Evolutionary conservation across 2,113 vertebrate species (phyloP).

Genomic region (Theristicus caerulescens): DNA sequence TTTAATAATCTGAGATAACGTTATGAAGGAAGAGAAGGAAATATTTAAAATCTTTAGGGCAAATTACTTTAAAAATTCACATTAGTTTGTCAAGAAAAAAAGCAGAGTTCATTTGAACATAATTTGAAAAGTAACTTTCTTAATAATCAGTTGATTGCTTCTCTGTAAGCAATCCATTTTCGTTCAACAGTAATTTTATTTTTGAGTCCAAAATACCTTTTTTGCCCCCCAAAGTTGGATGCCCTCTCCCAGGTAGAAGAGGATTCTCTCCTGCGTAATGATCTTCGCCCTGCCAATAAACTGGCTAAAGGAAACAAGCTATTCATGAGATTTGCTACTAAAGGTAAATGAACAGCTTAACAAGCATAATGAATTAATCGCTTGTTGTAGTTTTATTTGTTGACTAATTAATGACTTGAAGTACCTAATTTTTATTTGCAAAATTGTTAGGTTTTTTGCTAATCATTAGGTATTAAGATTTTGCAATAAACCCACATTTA

Average conservation of each 20-base stretch:
- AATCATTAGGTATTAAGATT: neutral
- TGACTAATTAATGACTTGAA: neutral
- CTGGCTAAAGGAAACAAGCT: slow-evolving; percentile 93
- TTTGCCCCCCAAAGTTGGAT: slow-evolving; percentile 77
- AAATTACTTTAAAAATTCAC: neutral
- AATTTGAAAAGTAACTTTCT: neutral
- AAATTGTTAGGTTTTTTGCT: neutral
- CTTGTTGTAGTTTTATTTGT: neutral
- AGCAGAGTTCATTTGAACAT: neutral
- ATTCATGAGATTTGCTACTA: slow-evolving; percentile 91
- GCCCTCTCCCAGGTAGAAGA: slow-evolving; percentile 85
- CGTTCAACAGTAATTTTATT: neutral
- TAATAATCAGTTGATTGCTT: neutral
- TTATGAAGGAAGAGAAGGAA: neutral
- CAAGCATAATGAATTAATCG: neutral
- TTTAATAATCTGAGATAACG: neutral
- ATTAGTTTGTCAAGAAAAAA: neutral
- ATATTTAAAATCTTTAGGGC: neutral
- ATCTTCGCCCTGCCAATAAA: slow-evolving; percentile 86
- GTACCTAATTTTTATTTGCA: neutral
- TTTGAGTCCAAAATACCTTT: slow-evolving; percentile 55
- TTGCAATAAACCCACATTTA: neutral
- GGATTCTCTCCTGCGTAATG: slow-evolving; percentile 90
- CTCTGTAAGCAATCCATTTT: neutral
- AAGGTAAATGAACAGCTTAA: slow-evolving; percentile 76